phyloP scores from a whole-genome alignment of 2,888 invertebrate genomes.

The Papilio protenor region DNA sequence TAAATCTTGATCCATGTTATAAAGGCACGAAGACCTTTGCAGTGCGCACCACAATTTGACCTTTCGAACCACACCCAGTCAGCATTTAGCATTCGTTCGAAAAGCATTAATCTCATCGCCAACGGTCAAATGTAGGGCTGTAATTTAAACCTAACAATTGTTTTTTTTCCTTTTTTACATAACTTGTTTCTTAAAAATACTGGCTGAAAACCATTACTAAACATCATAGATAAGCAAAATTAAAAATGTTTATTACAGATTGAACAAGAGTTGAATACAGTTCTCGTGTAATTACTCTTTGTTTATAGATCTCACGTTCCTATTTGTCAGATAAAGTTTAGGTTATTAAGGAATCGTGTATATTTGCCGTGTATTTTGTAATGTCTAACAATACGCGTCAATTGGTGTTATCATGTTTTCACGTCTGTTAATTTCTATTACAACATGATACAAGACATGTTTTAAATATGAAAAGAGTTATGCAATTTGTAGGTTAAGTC shows the following conservation, averaged over 20 bases:
- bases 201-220: background rate
- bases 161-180: background rate
- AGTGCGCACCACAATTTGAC: constrained; percentile 39
- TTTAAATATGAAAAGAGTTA: background rate
- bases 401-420: constrained; percentile 29
- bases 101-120: constrained; percentile 22
- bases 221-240: constrained; percentile 29
- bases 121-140: constrained; percentile 20
- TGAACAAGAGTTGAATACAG: constrained; percentile 20
- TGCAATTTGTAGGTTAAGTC: background rate
- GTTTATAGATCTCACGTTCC: constrained; percentile 37
- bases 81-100: constrained; percentile 29
- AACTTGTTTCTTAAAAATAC: background rate
- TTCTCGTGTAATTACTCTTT: constrained; percentile 28
- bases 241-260: constrained; percentile 29
- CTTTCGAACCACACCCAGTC: constrained; percentile 42
- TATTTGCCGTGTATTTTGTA: constrained; percentile 17
- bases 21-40: constrained; percentile 36
- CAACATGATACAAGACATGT: background rate
- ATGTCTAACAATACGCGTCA: constrained; percentile 24
- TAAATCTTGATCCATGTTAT: constrained; percentile 31
- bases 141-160: background rate
- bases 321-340: constrained; percentile 33
- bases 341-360: constrained; percentile 27
- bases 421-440: background rate